Percentiles rank a stretch among this genome's conserved stretches.
Evolutionary conservation across 1,140 invertebrate genomes (phyloP).

Genomic region (Ceratosolen fusciceps): DNA sequence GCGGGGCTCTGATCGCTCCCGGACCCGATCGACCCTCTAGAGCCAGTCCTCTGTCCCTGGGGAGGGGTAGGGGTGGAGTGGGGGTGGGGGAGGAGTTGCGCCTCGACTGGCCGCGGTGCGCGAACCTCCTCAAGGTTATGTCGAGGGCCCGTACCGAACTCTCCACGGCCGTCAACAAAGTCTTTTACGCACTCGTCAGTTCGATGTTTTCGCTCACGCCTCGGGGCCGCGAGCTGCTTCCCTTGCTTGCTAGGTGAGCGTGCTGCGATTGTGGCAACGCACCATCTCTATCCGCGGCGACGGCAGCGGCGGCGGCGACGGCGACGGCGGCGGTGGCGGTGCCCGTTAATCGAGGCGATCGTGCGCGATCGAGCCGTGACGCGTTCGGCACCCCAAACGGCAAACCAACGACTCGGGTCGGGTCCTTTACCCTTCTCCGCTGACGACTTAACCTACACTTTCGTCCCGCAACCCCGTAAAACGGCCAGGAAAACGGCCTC

Average conservation of each 20-base stretch:
- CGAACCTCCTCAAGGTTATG: conserved; percentile 25
- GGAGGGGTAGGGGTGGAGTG: no score
- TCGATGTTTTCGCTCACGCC: conserved; percentile 29
- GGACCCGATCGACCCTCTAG: no score
- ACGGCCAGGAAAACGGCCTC: no score
- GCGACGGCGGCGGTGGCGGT: neutral
- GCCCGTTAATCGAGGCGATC: neutral
- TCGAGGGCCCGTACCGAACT: neutral
- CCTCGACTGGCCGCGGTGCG: conserved; percentile 9
- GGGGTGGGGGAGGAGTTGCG: conserved; percentile 20
- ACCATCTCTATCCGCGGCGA: no score
- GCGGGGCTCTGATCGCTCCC: no score
- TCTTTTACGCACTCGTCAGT: conserved; percentile 8
- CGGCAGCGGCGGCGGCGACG: no score
- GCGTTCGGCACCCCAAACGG: conserved; percentile 1
- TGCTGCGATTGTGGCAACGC: no score
- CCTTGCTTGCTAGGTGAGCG: conserved; percentile 11
- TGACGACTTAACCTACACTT: neutral
- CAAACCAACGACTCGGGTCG: no score
- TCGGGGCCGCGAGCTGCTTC: neutral
- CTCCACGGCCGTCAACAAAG: conserved; percentile 27
- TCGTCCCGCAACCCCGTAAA: no score
- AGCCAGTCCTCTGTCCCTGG: no score
- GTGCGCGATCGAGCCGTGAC: neutral
- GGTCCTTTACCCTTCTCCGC: no score